These are phyloP conservation scores for Nematolebias whitei DNA, from an alignment of 2,113 vertebrate species.

Conservation along the genomic window DNA sequence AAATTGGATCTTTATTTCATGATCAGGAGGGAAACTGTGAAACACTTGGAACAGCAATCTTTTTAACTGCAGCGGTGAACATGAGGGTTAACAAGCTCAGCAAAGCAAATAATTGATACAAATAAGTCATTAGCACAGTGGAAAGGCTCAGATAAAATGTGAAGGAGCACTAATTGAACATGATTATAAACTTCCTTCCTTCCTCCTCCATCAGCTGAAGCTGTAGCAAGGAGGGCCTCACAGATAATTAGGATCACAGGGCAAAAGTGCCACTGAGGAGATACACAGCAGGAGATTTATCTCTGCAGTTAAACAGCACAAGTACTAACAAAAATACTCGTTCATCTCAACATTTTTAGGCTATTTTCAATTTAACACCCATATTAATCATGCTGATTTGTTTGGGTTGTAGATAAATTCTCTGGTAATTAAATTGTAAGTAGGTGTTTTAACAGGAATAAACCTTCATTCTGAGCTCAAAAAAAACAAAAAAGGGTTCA, in stretches of 20 bases:
- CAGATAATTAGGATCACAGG: slow-evolving; percentile 71
- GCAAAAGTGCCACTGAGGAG: slow-evolving; percentile 42
- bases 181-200: slow-evolving; percentile 79
- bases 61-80: slow-evolving; percentile 70
- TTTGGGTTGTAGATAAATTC: background rate
- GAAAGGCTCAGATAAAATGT: slow-evolving; percentile 75
- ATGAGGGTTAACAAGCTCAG: slow-evolving; percentile 75
- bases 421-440: background rate
- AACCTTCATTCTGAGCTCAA: background rate
- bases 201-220: slow-evolving; percentile 73
- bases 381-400: background rate
- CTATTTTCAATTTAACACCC: slow-evolving; percentile 4
- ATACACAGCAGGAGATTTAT: slow-evolving; percentile 22
- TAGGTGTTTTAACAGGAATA: background rate
- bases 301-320: background rate
- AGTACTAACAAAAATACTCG: slow-evolving; percentile 9
- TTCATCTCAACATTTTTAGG: background rate
- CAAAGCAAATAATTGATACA: slow-evolving; percentile 84
- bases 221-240: slow-evolving; percentile 64
- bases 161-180: slow-evolving; percentile 81
- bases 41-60: slow-evolving; percentile 49
- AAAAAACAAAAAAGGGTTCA: background rate
- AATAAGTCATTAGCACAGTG: slow-evolving; percentile 80
- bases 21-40: slow-evolving; percentile 28
- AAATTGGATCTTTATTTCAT: slow-evolving; percentile 3